Base-by-base conservation (phyloP, 2,113 vertebrate species). In the Bufo bufo region DNA sequence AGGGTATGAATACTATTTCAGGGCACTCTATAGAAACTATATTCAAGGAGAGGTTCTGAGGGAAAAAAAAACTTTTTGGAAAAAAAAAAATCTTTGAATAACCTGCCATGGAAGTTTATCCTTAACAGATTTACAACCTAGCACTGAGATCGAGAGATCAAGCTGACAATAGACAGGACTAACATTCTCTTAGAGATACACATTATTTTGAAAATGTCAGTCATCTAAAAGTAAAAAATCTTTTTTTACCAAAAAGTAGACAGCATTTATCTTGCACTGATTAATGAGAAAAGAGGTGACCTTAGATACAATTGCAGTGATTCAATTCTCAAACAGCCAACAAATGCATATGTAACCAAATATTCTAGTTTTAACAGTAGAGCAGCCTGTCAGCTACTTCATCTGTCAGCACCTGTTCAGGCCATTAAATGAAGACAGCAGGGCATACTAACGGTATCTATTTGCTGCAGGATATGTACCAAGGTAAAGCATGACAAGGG, bases 361-460 rank as follows among this genome's bases (percentile, higher is more conserved):
- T 96, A 95, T 94, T 89, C 88, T 85, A 90, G 91, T 93, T 95
- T 93, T 94, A 93, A 96, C 92, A 95, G 93, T 93, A 93, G 92
- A 91, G 93, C 93, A 93, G 94, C 93, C 94, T 95, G 86, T 95
- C 94, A 95, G 92, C 93, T 93, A 91, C 89, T 90, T 90, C 63
- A 90, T 97, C 97, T 95, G 91, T 98, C 97, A 97, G 93, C 96
- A 95, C 96, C 95, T 94, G 93, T 96, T 96, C 94, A 96, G 94
- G 91, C 91, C 88, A 89, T 95, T 95, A 95, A 94, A 92, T 93
- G 94, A 94, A 96, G 96, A 94, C 93, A 90, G 91, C 90, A 87
- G 92, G 93, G 91, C 93, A 92, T 90, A 91, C 92, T 93, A 94
- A 94, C 93, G 94, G 92, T 94, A 95, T 95, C 96, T 96, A 89